Evolutionary conservation across 2,797 vertebrate species (phyloP), one percentile per base, ranked within the genome.

Genomic region (Trachops cirrhosus): DNA sequence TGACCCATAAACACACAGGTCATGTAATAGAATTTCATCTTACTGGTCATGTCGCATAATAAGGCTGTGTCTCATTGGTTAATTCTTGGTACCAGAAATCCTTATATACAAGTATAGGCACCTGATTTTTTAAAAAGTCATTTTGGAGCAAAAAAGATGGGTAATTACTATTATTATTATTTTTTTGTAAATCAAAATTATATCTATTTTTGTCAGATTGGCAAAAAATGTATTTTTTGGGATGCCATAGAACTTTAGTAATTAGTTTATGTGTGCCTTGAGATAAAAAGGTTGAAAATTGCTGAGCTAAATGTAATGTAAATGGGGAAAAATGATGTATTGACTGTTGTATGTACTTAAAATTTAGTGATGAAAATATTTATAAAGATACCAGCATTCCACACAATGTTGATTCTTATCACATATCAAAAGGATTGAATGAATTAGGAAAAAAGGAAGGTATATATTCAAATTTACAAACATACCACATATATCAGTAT

Each of bases 381-480:
- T 67, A 71, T 92, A 68, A 64, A 84, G n/a, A 4, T 3, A 71
- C 3, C 18, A 84, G 5, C 5, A 71, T 89, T 78, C 39, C 75
- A 46, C 46, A 44, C 7, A 50, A 46, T 62, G 54, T 29, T 67
- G 6, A 71, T 84, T 91, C 39, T 89, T 96, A n/a, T 70, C 14
- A 87, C n/a, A 97, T 86, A 93, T 89, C 44, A 91, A 93, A 97
- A 78, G 24, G 3, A 80, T 84, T 87, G 75, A 46, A 41, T 86
- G 9, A 93, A 79, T 89, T 74, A 78, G 26, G 39, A 59, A 68
- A 57, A 78, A 89, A 89, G 18, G 59, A 91, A 75, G 19, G 57
- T 41, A 21, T 79, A 34, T 68, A 77, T 52, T 52, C 32, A 73
- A 70, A 80, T 80, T 74, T 82, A 70, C 39, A 84, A 92, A 41